Evolutionary conservation across 2,797 vertebrate species (phyloP), one percentile per base, ranked within the genome.

Genomic region (Orientallactaga sibirica): DNA sequence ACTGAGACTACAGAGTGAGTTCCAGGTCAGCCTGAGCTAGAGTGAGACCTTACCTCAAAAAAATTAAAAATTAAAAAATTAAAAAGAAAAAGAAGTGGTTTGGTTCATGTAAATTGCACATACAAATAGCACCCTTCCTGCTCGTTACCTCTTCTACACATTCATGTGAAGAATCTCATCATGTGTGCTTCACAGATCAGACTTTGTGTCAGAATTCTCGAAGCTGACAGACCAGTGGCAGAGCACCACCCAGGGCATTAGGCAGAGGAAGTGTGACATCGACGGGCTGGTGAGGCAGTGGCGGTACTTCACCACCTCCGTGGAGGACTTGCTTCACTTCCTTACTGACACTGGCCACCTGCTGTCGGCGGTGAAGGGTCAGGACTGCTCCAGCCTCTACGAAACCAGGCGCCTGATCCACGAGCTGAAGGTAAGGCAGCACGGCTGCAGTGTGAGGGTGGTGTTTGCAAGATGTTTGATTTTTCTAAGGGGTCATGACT

Each of bases 171-270:
- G 43, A 68, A 77, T 61, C 80, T 95, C 62, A 88, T 37, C 29
- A 9, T 94, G 92, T 95, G 9, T 73, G 67, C 92, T 81, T 94
- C 81, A 68, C 96, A 99, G 99, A 96, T 98, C 98, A 1, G 98
- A 99, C 96, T 99, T 99, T 93, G 96, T 99, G 97, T 98, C 98
- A 77, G 99, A 99, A 97, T 98, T 99, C 86, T 98, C 98, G 0
- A 93, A 98, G 96, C 98, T 99, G 95, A 98, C 98, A 33, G 98
- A 99, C 95, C 98, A 98, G 95, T 99, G 99, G 99, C 99, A 99
- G 96, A 98, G 98, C 0, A 98, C 98, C 0, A 97, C 98, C 86
- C 97, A 92, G 92, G 96, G 98, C 61, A 96, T 98, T 18, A 98
- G 98, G 92, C 99, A 99, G 97, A 98, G 98, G 94, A 98, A 98